Evolutionary conservation across 2,113 vertebrate genomes (phyloP).

Genomic region (Pedionomus torquatus): DNA sequence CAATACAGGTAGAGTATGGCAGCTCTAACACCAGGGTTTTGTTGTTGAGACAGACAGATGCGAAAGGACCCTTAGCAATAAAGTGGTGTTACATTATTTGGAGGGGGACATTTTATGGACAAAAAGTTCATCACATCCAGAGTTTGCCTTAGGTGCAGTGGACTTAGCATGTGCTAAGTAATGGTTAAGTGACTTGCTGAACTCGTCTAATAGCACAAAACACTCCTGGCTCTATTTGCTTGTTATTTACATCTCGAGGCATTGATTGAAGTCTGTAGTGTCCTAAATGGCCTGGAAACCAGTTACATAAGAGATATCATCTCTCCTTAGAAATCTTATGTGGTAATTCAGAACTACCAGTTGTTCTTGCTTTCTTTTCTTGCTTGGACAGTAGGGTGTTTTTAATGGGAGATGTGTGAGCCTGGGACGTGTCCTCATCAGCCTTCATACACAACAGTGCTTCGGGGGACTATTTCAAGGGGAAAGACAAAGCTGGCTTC

Average conservation of each 20-base stretch:
- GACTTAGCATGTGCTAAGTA: conserved; percentile 41
- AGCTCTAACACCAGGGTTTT: background rate
- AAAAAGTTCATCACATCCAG: conserved; percentile 7
- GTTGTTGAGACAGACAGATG: background rate
- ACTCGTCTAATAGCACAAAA: conserved; percentile 42
- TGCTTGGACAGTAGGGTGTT: background rate
- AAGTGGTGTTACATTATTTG: conserved; percentile 5
- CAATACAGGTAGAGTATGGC: background rate
- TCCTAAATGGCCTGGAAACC: conserved; percentile 14
- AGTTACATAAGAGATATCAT: conserved; percentile 30
- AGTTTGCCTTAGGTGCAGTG: conserved; percentile 20
- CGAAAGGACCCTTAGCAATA: background rate
- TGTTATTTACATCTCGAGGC: conserved; percentile 42
- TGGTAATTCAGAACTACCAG: background rate
- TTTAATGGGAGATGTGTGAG: background rate
- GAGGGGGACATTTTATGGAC: background rate
- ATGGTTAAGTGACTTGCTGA: conserved; percentile 47
- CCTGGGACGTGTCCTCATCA: background rate
- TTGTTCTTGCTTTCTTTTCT: background rate
- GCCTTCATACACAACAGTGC: background rate
- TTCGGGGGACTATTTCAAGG: background rate
- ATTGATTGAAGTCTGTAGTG: conserved; percentile 27
- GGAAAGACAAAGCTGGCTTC: background rate
- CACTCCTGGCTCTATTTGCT: conserved; percentile 51
- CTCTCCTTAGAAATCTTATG: conserved; percentile 30